Evolutionary conservation across 1,140 invertebrate genomes (phyloP).

Genomic region (Aphis gossypii): DNA sequence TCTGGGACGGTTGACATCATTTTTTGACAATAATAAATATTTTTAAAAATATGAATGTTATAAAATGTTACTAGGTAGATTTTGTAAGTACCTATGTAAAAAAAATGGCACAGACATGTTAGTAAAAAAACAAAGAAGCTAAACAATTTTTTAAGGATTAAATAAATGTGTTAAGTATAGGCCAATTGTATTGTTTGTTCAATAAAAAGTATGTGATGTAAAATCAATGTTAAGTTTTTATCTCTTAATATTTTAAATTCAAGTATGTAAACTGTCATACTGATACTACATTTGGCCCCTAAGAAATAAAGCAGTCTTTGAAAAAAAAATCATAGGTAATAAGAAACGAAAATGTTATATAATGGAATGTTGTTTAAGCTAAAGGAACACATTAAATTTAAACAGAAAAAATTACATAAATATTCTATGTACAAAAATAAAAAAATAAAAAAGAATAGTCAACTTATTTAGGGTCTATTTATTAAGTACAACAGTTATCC

Average conservation of each 20-base stretch:
- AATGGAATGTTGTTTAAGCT: conserved; percentile 58
- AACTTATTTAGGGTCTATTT: conserved; percentile 49
- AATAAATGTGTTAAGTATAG: conserved; percentile 53
- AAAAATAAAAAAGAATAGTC: conserved; percentile 54
- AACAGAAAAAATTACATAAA: conserved; percentile 58
- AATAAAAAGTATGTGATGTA: not conserved
- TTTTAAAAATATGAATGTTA: conserved; percentile 30
- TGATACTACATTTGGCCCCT: conserved; percentile 47
- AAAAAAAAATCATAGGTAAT: conserved; percentile 23
- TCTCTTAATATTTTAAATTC: not conserved
- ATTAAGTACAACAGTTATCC: conserved; percentile 58
- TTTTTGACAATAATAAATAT: conserved; percentile 47
- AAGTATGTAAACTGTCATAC: conserved; percentile 23
- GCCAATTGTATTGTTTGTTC: conserved; percentile 45
- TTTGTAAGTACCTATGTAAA: conserved; percentile 37
- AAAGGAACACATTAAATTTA: conserved; percentile 58
- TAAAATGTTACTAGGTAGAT: conserved; percentile 49
- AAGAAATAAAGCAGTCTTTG: conserved; percentile 56
- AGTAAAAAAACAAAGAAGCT: conserved; percentile 57
- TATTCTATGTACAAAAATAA: conserved; percentile 57
- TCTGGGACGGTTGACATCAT: conserved; percentile 1
- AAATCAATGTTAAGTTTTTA: conserved; percentile 1
- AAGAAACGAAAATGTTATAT: conserved; percentile 56
- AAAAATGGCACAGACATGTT: conserved; percentile 58
- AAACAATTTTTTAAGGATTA: conserved; percentile 53